Base-by-base conservation (phyloP, 2,113 vertebrate genomes). In the Cyprinodon brontotheroides region DNA sequence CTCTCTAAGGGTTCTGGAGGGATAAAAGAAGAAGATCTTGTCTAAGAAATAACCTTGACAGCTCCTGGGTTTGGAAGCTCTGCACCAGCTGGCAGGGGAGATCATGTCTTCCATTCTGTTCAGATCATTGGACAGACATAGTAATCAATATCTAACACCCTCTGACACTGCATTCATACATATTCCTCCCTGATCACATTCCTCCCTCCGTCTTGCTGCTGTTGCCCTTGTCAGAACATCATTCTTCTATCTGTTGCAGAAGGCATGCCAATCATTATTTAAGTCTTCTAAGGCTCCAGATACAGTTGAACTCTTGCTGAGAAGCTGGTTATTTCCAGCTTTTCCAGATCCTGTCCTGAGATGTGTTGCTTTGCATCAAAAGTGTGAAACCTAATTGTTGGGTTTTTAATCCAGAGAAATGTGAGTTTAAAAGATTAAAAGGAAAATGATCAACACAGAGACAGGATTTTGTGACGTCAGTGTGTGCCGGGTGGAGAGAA, bases 231-330 rank as follows among this genome's bases (percentile, higher is more conserved):
- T 76, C 53, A 37, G 53, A 57, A 37, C 62, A 41, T 64, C 72
- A n/a, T 66, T 63, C 70, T 61, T 61, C 73, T 63, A 6, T 43
- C 59, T 75, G 20, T 11, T 45, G 3, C 10, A 1, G 29, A n/a
- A 72, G 66, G 65, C 73, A 59, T 65, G 75, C 71, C 75, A n/a
- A 72, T 87, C 76, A 64, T 29, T 85, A 41, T 61, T 60, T 50
- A 39, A 36, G 47, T 68, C 64, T 36, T 79, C 66, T 4, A 0
- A n/a, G 72, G 68, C 65, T 75, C 72, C 64, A 11, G 36, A 48
- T 70, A 48, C 79, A 65, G 68, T 38, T 38, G 29, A 14, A 17
- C n/a, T 37, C 22, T 12, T 9, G 36, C 29, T 29, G 53, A 8
- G 38, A 14, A 14, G 8, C 40, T 12, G 15, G 12, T 17, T 41